Conservation (phyloP, 2,888 invertebrate species). For the Chloroclysta siterata region DNA sequence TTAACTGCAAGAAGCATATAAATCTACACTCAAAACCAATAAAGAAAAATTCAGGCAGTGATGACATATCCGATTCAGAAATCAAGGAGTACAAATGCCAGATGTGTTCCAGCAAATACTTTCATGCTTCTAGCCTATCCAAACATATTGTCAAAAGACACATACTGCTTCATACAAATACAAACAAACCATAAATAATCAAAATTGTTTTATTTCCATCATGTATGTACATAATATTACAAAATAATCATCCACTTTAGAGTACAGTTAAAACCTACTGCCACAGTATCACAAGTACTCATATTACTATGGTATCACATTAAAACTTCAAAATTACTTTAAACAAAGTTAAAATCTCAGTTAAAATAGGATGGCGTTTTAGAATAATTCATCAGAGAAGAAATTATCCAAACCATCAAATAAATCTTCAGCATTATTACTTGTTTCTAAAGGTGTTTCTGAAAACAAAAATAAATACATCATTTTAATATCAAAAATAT, state of each 20-base stretch:
- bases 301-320: neutral
- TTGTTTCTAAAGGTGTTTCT: constrained; percentile 51
- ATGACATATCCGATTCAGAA: constrained; percentile 25
- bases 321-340: neutral
- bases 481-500: constrained; percentile 2
- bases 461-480: constrained; percentile 48
- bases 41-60: constrained; percentile 33
- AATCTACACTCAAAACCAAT: constrained; percentile 55
- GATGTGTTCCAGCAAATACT: constrained; percentile 69
- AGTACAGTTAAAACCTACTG: neutral
- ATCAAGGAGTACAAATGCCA: constrained; percentile 63
- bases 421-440: constrained; percentile 53
- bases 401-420: constrained; percentile 69
- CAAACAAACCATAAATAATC: constrained; percentile 27
- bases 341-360: neutral
- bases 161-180: constrained; percentile 56
- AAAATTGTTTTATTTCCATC: constrained; percentile 19
- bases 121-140: constrained; percentile 65
- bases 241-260: constrained; percentile 15
- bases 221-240: constrained; percentile 6
- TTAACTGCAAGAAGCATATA: constrained; percentile 62
- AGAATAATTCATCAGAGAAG: constrained; percentile 74
- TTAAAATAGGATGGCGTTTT: constrained; percentile 8
- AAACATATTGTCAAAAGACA: constrained; percentile 74
- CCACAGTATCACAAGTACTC: constrained; percentile 12